Evolutionary conservation across 37 sponge, comb jelly and placozoan genomes (phyloP).

Genomic region (Tethya wilhelma): DNA sequence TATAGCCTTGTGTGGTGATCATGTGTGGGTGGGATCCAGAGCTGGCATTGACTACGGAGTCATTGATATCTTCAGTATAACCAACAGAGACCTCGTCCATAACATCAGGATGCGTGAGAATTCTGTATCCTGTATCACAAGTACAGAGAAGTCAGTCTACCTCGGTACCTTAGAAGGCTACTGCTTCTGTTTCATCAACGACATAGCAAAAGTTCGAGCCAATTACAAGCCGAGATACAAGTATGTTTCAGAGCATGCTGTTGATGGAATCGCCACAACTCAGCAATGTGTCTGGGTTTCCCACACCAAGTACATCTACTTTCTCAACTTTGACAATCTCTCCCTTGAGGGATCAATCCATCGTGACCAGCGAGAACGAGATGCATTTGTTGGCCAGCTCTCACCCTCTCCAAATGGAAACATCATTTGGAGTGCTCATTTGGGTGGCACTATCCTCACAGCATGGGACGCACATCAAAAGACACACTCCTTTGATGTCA

Average conservation of each 20-base stretch:
- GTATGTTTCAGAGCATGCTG: constrained; percentile 61
- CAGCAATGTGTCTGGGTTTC: constrained; percentile 67
- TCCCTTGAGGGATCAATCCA: constrained; percentile 36
- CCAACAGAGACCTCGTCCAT: constrained; percentile 55
- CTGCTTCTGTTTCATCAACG: constrained; percentile 46
- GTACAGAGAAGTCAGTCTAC: constrained; percentile 36
- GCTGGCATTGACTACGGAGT: constrained; percentile 75
- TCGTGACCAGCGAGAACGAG: constrained; percentile 19
- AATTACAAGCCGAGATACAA: constrained; percentile 44
- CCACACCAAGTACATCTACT: constrained; percentile 61
- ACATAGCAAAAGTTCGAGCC: constrained; percentile 31
- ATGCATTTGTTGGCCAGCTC: constrained; percentile 67
- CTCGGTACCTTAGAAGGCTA: constrained; percentile 82
- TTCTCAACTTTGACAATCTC: constrained; percentile 61
- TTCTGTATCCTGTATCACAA: constrained; percentile 74
- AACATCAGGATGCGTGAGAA: constrained; percentile 73
- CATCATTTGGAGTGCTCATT: constrained; percentile 79
- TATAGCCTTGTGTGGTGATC: constrained; percentile 65
- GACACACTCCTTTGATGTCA: constrained; percentile 50
- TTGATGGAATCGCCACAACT: constrained; percentile 60
- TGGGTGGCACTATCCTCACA: constrained; percentile 52
- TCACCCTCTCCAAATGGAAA: constrained; percentile 28
- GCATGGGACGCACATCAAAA: constrained; percentile 71
- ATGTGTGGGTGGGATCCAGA: constrained; percentile 78
- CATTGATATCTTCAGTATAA: constrained; percentile 65